phyloP scores from a whole-genome alignment of 2,888 invertebrate genomes.

The Tenthredo mesomela region DNA sequence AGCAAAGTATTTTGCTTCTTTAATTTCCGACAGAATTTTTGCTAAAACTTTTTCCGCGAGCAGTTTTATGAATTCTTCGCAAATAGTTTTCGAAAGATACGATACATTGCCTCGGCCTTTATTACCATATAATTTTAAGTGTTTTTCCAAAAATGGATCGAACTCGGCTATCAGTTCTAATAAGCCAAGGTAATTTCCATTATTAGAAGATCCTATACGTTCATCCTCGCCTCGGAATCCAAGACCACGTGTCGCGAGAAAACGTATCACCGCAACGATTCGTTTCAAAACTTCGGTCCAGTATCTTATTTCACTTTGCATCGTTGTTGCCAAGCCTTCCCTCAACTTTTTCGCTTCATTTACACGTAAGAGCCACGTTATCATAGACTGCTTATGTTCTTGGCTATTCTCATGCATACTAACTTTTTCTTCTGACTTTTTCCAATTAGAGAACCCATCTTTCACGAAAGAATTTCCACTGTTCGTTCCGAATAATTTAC shows the following conservation, averaged over 20 bases:
- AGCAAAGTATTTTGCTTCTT: constrained; percentile 45
- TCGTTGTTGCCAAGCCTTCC: too few relatives aligned
- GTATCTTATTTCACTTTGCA: constrained; percentile 49
- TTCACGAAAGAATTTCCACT: constrained; percentile 39
- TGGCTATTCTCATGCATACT: constrained; percentile 42
- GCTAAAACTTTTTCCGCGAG: constrained; percentile 53
- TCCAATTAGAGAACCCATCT: constrained; percentile 53
- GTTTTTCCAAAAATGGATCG: constrained; percentile 56
- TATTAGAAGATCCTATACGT: constrained; percentile 58
- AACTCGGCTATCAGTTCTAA: constrained; percentile 61
- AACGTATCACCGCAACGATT: constrained; percentile 60
- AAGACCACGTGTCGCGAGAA: constrained; percentile 60
- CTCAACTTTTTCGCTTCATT: neutral
- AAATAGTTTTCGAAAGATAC: constrained; percentile 60
- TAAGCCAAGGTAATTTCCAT: constrained; percentile 61
- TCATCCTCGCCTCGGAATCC: constrained; percentile 59
- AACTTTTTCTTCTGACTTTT: constrained; percentile 38
- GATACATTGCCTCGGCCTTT: constrained; percentile 54
- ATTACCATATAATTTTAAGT: neutral
- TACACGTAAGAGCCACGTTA: neutral
- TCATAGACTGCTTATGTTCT: neutral
- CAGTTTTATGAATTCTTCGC: constrained; percentile 59
- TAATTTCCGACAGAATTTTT: constrained; percentile 54
- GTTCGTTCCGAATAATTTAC: constrained; percentile 50
- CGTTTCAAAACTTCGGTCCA: constrained; percentile 60